Evolutionary conservation across 2,113 vertebrate species (phyloP).

Genomic region (Amazona vittata): DNA sequence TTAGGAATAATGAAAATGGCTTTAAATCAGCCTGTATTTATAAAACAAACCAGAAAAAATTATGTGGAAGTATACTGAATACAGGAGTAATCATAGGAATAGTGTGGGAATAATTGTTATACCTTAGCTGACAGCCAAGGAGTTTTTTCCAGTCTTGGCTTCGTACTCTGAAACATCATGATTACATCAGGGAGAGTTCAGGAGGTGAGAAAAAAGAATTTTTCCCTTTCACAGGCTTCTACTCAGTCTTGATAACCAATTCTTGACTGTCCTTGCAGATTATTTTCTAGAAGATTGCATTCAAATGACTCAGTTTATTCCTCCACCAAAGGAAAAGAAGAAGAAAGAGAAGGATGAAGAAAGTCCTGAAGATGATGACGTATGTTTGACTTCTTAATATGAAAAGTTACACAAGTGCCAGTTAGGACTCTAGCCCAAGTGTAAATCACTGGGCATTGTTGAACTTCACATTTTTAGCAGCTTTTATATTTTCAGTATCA

Average conservation of each 20-base stretch:
- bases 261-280: slow-evolving; percentile 75
- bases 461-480: not conserved
- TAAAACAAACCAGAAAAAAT: not conserved
- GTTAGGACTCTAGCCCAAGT: not conserved
- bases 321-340: slow-evolving; percentile 90
- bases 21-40: not conserved
- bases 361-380: slow-evolving; percentile 88
- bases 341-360: slow-evolving; percentile 96
- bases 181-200: not conserved
- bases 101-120: not conserved
- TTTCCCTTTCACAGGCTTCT: not conserved
- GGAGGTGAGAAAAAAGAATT: not conserved
- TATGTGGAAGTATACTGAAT: not conserved
- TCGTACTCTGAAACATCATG: not conserved
- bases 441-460: not conserved
- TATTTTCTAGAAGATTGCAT: slow-evolving; percentile 97
- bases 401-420: not conserved
- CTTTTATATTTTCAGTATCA: not conserved
- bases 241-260: not conserved
- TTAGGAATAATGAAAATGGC: not conserved
- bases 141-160: not conserved
- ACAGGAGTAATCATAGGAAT: not conserved
- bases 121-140: not conserved
- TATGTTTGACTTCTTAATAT: slow-evolving; percentile 54
- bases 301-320: slow-evolving; percentile 93